Conservation (phyloP, 1,140 invertebrate genomes). For the Dendroctonus ponderosae region DNA sequence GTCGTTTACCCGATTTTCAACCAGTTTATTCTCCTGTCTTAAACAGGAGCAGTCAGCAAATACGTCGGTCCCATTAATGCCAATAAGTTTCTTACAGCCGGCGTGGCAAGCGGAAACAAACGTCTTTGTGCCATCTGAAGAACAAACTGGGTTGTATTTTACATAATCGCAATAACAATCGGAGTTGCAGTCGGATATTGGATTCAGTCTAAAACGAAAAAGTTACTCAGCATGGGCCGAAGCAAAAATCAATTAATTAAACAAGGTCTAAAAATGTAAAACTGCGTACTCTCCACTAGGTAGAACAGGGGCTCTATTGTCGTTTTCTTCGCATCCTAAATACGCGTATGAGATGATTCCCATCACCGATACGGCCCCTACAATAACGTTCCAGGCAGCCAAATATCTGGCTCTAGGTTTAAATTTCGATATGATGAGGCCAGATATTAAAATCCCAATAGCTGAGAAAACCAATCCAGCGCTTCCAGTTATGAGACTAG, state of each 20-base stretch:
- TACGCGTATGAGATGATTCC: slow-evolving; percentile 68
- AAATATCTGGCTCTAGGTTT: slow-evolving; percentile 67
- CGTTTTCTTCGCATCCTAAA: slow-evolving; percentile 64
- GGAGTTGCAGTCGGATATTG: slow-evolving; percentile 59
- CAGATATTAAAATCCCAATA: slow-evolving; percentile 67
- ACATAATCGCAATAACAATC: slow-evolving; percentile 66
- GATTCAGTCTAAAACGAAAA: slow-evolving; percentile 46
- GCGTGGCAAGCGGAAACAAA: slow-evolving; percentile 73
- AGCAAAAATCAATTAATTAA: background rate
- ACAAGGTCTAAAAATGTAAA: background rate
- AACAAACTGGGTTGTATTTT: slow-evolving; percentile 68
- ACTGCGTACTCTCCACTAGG: slow-evolving; percentile 51
- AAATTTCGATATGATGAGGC: slow-evolving; percentile 66
- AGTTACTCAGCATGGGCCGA: background rate
- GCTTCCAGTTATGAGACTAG: slow-evolving; percentile 67
- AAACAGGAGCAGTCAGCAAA: slow-evolving; percentile 62
- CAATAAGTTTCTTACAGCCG: slow-evolving; percentile 56
- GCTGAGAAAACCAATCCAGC: slow-evolving; percentile 72
- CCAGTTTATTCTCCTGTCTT: slow-evolving; percentile 26
- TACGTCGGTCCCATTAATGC: slow-evolving; percentile 45
- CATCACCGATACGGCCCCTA: slow-evolving; percentile 63
- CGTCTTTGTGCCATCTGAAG: slow-evolving; percentile 56
- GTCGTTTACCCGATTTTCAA: background rate
- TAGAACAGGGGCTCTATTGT: slow-evolving; percentile 56
- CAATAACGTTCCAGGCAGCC: slow-evolving; percentile 71